Conservation (phyloP, 2,113 vertebrate genomes). For the Semnornis frantzii region DNA sequence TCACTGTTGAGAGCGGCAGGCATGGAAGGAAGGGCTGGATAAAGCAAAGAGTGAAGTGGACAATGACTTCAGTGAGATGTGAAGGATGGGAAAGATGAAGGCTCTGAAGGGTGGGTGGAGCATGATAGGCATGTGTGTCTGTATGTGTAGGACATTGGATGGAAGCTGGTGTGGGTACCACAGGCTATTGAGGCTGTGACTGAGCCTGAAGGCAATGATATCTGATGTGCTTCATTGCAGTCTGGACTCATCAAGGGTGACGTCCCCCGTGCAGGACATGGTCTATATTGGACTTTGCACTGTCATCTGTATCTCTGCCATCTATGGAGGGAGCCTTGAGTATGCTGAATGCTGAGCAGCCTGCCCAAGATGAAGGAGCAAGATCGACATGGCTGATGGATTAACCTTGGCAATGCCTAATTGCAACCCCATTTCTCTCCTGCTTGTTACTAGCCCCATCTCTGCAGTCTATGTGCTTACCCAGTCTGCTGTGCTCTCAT, state of each 20-base stretch:
- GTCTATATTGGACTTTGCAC: not conserved
- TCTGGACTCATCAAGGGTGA: not conserved
- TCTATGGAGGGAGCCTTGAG: not conserved
- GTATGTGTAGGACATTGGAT: not conserved
- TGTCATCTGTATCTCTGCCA: not conserved
- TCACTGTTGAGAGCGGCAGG: not conserved
- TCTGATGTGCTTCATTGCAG: not conserved
- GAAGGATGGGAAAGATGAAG: not conserved
- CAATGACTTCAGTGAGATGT: not conserved
- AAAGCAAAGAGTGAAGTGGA: not conserved
- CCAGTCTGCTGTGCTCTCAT: not conserved
- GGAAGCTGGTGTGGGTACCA: not conserved
- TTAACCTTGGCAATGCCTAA: not conserved
- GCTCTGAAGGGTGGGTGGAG: not conserved
- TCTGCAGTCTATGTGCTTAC: not conserved
- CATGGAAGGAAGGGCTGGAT: not conserved
- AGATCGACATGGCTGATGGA: not conserved
- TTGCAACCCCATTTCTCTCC: not conserved
- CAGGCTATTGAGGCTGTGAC: not conserved
- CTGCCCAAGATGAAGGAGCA: not conserved
- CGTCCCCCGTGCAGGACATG: not conserved
- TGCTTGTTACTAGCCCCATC: not conserved
- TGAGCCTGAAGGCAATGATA: fast-evolving
- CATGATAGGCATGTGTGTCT: not conserved
- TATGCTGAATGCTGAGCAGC: not conserved